Base-by-base conservation (phyloP, 2,797 vertebrate genomes). In the Alcedo atthis region DNA sequence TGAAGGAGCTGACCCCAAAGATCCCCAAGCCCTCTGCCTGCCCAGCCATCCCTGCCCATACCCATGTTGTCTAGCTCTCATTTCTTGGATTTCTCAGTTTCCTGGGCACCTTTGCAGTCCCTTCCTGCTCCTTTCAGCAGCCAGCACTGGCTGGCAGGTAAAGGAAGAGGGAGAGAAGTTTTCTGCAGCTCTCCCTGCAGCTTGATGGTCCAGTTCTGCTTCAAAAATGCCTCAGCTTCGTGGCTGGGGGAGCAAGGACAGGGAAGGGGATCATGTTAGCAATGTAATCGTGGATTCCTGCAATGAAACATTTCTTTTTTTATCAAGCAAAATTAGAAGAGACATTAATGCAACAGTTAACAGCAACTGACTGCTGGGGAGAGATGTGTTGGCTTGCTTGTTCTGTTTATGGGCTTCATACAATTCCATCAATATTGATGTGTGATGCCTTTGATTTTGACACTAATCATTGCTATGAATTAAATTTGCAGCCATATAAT, bases 401-500 rank as follows among this genome's bases (percentile, higher is more conserved):
- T 89, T 95, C 96, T 97, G 96, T 97, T 97, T 96, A 97, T 91
- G 95, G 96, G 85, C 86, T 94, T 91, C 92, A 90, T 81, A 81
- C 95, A 95, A 93, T 96, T 95, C 97, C 91, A 97, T 97, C 97
- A 97, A 97, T 97, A 97, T 97, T 97, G 97, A 97, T 97, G 97
- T 48, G 94, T 96, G 96, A 96, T 97, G 96, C 93, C 96, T 97
- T 97, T 97, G 97, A 96, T 98, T 97, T 95, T 97, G 97, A 97
- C 96, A 96, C 95, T 97, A 97, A 97, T 97, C 97, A 96, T 97
- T 93, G 97, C 97, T 96, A 96, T 81, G 97, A 97, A 97, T 97
- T 97, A 97, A 96, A 97, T 97, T 96, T 97, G 95, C 97, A 97
- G 97, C 96, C 97, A 96, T 97, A 96, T 97, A 97, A 97, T 97